Evolutionary conservation across 2,888 invertebrate genomes (phyloP).

Genomic region (Archips xylosteana): DNA sequence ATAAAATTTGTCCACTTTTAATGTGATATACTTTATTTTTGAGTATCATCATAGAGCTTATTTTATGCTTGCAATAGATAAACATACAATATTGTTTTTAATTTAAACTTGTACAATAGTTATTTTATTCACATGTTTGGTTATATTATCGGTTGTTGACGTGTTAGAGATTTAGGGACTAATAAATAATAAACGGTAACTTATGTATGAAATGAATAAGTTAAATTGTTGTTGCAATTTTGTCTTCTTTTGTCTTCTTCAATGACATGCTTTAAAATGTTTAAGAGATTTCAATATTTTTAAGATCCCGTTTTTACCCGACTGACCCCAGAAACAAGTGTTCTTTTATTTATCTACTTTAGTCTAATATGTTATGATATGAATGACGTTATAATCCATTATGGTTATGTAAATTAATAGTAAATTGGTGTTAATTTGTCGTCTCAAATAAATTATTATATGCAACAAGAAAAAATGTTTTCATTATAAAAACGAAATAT

Average conservation of each 20-base stretch:
- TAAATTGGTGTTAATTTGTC: background rate
- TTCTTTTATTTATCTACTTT: background rate
- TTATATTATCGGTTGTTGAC: background rate
- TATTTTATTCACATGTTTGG: slow-evolving; percentile 1
- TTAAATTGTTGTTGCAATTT: slow-evolving; percentile 14
- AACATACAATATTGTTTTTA: background rate
- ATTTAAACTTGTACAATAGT: background rate
- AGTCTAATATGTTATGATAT: background rate
- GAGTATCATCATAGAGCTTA: background rate
- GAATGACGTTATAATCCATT: background rate
- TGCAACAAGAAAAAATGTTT: background rate
- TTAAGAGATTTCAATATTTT: background rate
- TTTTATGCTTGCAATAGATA: background rate
- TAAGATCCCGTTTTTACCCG: background rate
- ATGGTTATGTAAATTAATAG: background rate
- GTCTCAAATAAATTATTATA: background rate
- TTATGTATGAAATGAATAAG: background rate
- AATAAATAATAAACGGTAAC: background rate
- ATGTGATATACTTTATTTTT: slow-evolving; percentile 25
- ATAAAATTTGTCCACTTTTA: slow-evolving; percentile 10
- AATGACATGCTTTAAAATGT: background rate
- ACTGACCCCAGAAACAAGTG: background rate
- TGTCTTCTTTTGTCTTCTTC: background rate
- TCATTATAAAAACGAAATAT: background rate
- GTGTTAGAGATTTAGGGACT: background rate